Evolutionary conservation across 2,797 vertebrate species (phyloP), one percentile per base, ranked within the genome.

Genomic region (Falco peregrinus): DNA sequence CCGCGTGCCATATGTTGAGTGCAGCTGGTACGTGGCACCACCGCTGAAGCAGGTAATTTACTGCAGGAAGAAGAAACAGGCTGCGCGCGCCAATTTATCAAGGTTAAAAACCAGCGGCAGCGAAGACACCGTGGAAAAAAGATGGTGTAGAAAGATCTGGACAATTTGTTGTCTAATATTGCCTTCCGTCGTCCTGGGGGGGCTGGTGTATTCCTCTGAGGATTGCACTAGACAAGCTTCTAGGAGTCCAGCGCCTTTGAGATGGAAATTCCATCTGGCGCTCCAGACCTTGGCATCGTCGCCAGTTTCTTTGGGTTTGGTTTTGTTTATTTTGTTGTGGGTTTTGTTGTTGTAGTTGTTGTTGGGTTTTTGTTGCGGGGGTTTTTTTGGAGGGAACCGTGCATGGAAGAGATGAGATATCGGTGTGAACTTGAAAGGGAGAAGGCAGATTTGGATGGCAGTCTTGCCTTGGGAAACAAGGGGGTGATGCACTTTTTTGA

Each of bases 11-110:
- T 95, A 90, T 89, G 93, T 33, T 96, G 84, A 21, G 81, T 84
- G 90, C 90, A 25, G 96, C 95, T 96, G 96, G 91, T 54, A 9
- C 6, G 39, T 48, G 76, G 89, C 65, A 87, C 90, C 67, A 29
- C 70, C 80, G 16, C 67, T 70, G 85, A 93, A 92, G 54, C 82
- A 95, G 89, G 89, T 94, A 68, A 95, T 96, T 95, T 89, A 80
- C 75, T 41, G 67, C 47, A 20, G 64, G 85, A 78, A 37, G 75
- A 59, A 47, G 90, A 59, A 89, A 60, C 45, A 31, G 86, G 29
- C 82, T 37, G 39, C 39, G 29, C 15, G 10, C 41, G 87, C 89
- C 39, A 16, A 84, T 75, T 65, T 50, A 78, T 92, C 75, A 76
- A 83, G 86, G 91, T 83, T 83, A 88, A 79, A 84, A 74, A 13